Base-by-base conservation (phyloP, 2,888 invertebrate genomes). In the Epinotia brunnichana region DNA sequence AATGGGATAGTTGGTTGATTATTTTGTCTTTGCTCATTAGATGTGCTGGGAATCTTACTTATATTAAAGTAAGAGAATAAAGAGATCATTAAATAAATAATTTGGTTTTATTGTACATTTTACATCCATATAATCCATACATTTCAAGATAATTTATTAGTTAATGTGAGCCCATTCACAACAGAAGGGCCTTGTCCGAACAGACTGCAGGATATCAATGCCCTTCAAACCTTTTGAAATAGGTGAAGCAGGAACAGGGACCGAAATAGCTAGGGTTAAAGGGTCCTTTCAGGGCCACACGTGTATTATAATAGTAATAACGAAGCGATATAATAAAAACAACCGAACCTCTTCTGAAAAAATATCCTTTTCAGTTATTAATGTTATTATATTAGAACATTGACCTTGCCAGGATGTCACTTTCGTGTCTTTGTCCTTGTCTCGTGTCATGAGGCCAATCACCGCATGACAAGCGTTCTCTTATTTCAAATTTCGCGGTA, bases 401-500 rank as follows among this genome's bases (percentile, higher is more conserved):
- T 69, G 64, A 64, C 69, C 63, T 69, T 64, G 69, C 19, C 41
- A 67, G 61, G 71, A 61, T 61, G 48, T 67, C 44, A 59, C 35
- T 10, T 39, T 61, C 29, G 60, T 35, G 72, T 72, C 72, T 72
- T 72, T 67, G 72, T 72, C 68, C 72, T 73, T 73, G 39, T 39
- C 48, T 56, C 56, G 68, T 39, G 48, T 56, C 56, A 72, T 39
- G 48, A 73, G 72, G 72, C 68, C 72, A 68, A 68, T 68, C 68
- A 73, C 72, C 72, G 56, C 41, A 60, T 21, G 41, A 56, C 62
- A 68, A 57, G 57, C 44, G 39, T 48, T 44, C 53, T 62, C 59
- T 66, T 44, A 69, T 77, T 85, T 86, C 68, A 74, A 87, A 82
- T 74, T 80, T 82, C 71, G 84, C 87, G 87, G 80, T 70, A 66